These are phyloP conservation scores for Microctonus hyperodae DNA, from an alignment of 2,888 invertebrate genomes.

Conservation along the genomic window DNA sequence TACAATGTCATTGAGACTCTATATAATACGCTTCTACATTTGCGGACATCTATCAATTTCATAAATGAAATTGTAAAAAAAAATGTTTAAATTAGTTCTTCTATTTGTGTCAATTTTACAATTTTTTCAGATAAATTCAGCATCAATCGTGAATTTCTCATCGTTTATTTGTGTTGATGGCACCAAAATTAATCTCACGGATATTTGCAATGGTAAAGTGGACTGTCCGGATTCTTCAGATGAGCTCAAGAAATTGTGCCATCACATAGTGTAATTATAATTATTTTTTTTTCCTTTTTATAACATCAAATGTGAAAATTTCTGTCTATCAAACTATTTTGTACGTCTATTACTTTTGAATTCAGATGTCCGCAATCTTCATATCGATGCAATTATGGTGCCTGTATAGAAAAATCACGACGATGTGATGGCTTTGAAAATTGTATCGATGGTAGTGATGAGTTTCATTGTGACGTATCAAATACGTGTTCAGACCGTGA, in stretches of 20 bases:
- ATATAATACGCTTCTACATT: conserved; percentile 1
- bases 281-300: conserved; percentile 24
- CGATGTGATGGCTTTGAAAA: conserved; percentile 48
- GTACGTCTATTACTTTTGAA: neutral
- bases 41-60: neutral
- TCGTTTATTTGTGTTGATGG: conserved; percentile 49
- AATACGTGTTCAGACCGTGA: conserved; percentile 42
- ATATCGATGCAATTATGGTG: conserved; percentile 52
- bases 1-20: neutral
- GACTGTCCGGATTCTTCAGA: conserved; percentile 72
- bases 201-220: conserved; percentile 67
- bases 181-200: conserved; percentile 58
- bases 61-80: neutral
- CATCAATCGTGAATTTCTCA: conserved; percentile 1
- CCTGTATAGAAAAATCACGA: conserved; percentile 42
- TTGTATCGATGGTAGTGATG: conserved; percentile 51
- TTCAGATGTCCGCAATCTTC: conserved; percentile 45
- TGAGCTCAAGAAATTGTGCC: conserved; percentile 63
- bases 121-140: neutral
- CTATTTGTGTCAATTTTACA: neutral
- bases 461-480: conserved; percentile 43
- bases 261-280: conserved; percentile 48
- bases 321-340: too few species aligned
- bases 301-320: neutral
- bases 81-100: neutral